phyloP scores from a whole-genome alignment of 2,797 vertebrate genomes.

The Chrysocyon brachyurus region DNA sequence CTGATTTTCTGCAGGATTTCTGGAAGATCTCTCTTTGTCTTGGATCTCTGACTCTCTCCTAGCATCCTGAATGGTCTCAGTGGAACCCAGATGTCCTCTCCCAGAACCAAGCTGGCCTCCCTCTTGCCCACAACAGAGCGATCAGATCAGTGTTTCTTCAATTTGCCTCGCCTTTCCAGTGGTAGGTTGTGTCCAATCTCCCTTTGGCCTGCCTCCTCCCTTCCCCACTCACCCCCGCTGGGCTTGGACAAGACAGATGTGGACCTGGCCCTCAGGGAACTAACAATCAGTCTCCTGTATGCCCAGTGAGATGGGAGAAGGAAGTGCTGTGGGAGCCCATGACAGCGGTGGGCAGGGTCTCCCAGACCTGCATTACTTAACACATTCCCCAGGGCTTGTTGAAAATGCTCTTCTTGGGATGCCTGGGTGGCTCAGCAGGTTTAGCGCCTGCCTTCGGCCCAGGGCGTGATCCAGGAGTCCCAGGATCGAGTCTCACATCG shows the following conservation, averaged over 20 bases:
- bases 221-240: not conserved
- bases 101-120: not conserved
- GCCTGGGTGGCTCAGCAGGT: too few relatives aligned
- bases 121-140: too few relatives aligned
- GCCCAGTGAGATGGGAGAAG: not conserved
- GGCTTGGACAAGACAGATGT: not conserved
- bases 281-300: not conserved
- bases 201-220: not conserved
- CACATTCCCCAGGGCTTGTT: not conserved
- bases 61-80: not conserved
- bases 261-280: not conserved
- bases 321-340: not conserved
- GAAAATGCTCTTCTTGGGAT: not conserved
- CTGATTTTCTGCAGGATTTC: not conserved
- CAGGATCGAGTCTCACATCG: too few relatives aligned
- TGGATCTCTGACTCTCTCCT: not conserved
- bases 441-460: too few relatives aligned
- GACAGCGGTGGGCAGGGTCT: not conserved
- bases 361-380: not conserved
- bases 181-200: not conserved
- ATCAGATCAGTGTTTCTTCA: fast-evolving
- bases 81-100: not conserved
- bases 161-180: fast-evolving
- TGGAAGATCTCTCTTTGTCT: not conserved
- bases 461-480: too few relatives aligned